A percentile compares a stretch with the other conserved stretches of the same genome.
phyloP scores from a whole-genome alignment of 2,113 vertebrate species.

The Brachyistius frenatus region DNA sequence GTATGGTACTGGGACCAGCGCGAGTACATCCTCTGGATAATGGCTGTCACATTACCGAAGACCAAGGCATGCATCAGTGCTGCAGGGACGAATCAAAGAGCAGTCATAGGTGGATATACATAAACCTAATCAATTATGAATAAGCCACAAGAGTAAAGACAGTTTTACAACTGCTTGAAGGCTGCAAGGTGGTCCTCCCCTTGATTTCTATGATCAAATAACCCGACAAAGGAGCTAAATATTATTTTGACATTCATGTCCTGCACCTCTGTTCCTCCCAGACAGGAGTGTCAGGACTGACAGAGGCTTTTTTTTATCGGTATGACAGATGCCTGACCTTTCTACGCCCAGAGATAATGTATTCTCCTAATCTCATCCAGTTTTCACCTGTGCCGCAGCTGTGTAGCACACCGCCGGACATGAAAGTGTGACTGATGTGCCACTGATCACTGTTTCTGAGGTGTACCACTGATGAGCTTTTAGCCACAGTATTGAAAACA shows the following conservation, averaged over 20 bases:
- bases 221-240: not conserved
- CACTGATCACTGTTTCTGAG: conserved; percentile 5
- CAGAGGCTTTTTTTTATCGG: conserved; percentile 35
- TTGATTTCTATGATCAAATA: not conserved
- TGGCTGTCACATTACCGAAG: conserved; percentile 98
- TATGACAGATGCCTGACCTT: conserved; percentile 40
- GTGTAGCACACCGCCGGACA: not conserved
- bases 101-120: not conserved
- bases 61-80: conserved; percentile 98
- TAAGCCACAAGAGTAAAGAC: too few relatives aligned
- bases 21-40: conserved; percentile 99
- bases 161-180: not conserved
- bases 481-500: not conserved
- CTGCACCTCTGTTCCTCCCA: not conserved
- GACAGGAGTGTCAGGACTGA: conserved; percentile 21
- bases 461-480: not conserved
- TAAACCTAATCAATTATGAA: not conserved
- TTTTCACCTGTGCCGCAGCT: conserved; percentile 25
- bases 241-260: conserved; percentile 32
- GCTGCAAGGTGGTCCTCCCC: not conserved
- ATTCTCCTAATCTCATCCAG: conserved; percentile 39
- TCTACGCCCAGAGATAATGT: conserved; percentile 15
- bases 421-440: conserved; percentile 2
- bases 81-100: conserved; percentile 57
- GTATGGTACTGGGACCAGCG: conserved; percentile 99